Base-by-base conservation (phyloP, 1,140 invertebrate species). In the Meteorus sp. region DNA sequence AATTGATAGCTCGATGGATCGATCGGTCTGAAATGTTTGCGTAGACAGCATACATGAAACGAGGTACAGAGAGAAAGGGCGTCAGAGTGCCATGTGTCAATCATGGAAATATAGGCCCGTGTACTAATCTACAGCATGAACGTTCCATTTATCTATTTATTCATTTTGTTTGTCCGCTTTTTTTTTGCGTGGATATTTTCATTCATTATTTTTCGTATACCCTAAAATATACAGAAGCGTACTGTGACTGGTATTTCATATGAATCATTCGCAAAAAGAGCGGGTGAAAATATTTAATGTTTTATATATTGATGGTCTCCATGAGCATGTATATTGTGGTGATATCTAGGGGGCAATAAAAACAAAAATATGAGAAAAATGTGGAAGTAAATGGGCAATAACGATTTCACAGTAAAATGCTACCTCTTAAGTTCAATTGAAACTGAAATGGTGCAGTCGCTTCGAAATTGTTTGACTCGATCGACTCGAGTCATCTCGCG, bases 361-460 rank as follows among this genome's bases (percentile, higher is more conserved):
- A 29, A 55, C 45, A 55, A 27, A 55, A 41, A 55, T 15, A 55
- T 44, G 53, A 27, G 52, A 44, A 25, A 20, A 41, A 31, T 41
- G 20, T 45, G 15, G 37, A 7, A 54, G 33, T 8, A 55, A 55
- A 41, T 55, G 37, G 53, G n/a, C 53, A 55, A 55, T 55, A 44
- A 45, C 39, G 25, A 31, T 43, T 55, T 22, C n/a, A 15, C 13
- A 33, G 9, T 44, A 27, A 55, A 55, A 29, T 22, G 2, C 5
- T 17, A 52, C 11, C 6, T 47, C 44, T 47, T 47, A 25, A 23
- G 20, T 3, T 29, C 47, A 9, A 50, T 50, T 47, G 19, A 47
- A 47, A 47, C 13, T 43, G 1, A 17, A 43, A 17, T 4, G 27
- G 27, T 29, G 3, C n/a, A 44, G 13, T 39, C 35, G 35, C 7